phyloP scores from a whole-genome alignment of 2,113 vertebrate genomes.

The Baryphthengus martii region DNA sequence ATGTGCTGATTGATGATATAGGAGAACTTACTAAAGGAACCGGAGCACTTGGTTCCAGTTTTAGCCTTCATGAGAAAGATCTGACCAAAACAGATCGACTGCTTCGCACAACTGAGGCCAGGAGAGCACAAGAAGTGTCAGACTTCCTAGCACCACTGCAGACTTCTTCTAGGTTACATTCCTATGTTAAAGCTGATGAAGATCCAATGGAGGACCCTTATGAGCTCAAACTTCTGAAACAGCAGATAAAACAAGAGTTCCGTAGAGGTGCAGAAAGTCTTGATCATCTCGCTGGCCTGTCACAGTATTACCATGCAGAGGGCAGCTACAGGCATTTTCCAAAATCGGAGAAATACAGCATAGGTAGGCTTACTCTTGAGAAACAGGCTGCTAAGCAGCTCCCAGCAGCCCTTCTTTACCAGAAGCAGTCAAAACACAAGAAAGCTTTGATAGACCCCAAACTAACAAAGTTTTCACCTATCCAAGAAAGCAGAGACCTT shows the following conservation, averaged over 20 bases:
- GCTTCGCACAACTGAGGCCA: conserved; percentile 85
- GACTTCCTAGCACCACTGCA: conserved; percentile 90
- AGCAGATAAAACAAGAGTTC: conserved; percentile 98
- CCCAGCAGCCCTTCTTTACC: conserved; percentile 93
- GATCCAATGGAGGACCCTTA: conserved; percentile 98
- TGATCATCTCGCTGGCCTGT: conserved; percentile 88
- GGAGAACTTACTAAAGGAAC: conserved; percentile 93
- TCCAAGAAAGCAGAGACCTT: conserved; percentile 93
- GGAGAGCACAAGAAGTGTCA: conserved; percentile 88
- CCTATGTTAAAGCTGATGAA: conserved; percentile 93
- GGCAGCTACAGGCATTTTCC: conserved; percentile 91
- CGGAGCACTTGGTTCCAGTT: conserved; percentile 82
- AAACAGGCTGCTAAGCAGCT: conserved; percentile 98
- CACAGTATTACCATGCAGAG: conserved; percentile 91
- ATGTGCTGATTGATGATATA: conserved; percentile 95
- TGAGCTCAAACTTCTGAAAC: conserved; percentile 94
- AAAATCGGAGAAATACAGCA: conserved; percentile 97
- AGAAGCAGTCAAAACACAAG: conserved; percentile 97
- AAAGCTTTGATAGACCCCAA: conserved; percentile 92
- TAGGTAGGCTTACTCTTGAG: conserved; percentile 95
- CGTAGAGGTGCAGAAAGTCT: conserved; percentile 90
- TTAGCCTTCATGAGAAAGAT: conserved; percentile 93
- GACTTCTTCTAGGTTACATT: conserved; percentile 83
- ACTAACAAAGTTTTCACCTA: conserved; percentile 94
- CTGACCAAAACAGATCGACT: conserved; percentile 91